Conservation (phyloP, 2,888 invertebrate genomes). For the Athalia circularis region DNA sequence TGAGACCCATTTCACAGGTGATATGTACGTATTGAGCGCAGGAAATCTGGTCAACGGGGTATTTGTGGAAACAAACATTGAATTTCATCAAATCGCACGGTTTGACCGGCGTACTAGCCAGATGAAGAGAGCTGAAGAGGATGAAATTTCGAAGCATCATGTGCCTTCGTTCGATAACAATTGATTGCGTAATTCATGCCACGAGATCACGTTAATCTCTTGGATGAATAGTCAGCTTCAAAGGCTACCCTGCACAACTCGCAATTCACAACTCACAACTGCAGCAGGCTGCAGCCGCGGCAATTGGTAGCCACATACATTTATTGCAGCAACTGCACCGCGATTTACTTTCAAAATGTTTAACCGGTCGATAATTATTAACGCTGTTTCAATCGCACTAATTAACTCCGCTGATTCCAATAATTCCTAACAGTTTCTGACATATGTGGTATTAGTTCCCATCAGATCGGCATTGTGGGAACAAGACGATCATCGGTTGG, state of each 20-base stretch:
- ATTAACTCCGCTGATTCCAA: background rate
- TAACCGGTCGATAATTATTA: background rate
- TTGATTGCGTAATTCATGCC: constrained; percentile 21
- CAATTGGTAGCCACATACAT: background rate
- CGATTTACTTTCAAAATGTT: background rate
- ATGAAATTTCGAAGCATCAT: background rate
- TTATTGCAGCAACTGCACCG: no score
- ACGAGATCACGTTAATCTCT: background rate
- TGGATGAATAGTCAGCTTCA: constrained; percentile 15
- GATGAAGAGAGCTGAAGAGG: no score
- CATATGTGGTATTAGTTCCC: background rate
- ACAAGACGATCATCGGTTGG: background rate
- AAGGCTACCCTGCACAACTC: background rate
- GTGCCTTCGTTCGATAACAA: background rate
- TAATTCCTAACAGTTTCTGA: background rate
- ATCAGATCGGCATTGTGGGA: background rate
- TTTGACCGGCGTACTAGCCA: no score
- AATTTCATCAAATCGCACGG: no score
- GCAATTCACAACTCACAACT: background rate
- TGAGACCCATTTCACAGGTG: background rate
- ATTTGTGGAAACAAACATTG: background rate
- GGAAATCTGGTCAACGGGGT: background rate
- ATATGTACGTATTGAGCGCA: background rate
- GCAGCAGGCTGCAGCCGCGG: background rate
- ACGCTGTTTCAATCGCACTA: no score